Base-by-base conservation (phyloP, 2,113 vertebrate species). In the Bufo gargarizans region DNA sequence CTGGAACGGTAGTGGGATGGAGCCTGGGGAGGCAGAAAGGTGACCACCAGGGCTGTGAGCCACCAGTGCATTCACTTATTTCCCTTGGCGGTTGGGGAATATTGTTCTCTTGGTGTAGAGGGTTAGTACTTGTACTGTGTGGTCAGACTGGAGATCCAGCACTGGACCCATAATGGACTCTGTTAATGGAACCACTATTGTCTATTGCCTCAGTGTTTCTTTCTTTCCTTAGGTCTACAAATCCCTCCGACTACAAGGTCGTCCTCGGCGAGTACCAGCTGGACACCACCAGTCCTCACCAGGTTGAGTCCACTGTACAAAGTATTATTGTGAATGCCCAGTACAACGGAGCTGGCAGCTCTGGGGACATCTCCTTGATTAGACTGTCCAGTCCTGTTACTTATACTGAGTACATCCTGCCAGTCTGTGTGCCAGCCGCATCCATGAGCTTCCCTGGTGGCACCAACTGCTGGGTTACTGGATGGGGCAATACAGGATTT, bases 381-480 rank as follows among this genome's bases (percentile, higher is more conserved):
- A 95, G 95, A 90, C 93, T 99, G 22, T 96, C 96, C 90, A 94
- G 96, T 55, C 93, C 96, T 0, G 94, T 96, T 65, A 93, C 95
- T 88, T 90, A 90, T 14, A 93, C 94, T 0, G 82, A 94, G 1
- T 86, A 94, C 1, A 95, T 96, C 71, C 94, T 90, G 67, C 97
- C 97, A 0, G 92, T 95, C 90, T 99, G 98, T 91, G 93, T 99
- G 90, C 97, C 98, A 0, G 91, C 96, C 0, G 91, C 91, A 20
- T 96, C 96, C 11, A 97, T 98, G 69, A 91, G 94, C 90, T 96
- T 98, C 76, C 94, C 97, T 72, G 92, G 96, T 0, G 97, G 96
- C 58, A 94, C 95, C 87, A 91, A 95, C n/a, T 99, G 98, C 94
- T 99, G 97, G 98, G 96, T 99, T 89, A 98, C 97, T 0, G 97